These are phyloP conservation scores for Echiichthys vipera DNA, from an alignment of 2,797 vertebrate species.

Conservation along the genomic window DNA sequence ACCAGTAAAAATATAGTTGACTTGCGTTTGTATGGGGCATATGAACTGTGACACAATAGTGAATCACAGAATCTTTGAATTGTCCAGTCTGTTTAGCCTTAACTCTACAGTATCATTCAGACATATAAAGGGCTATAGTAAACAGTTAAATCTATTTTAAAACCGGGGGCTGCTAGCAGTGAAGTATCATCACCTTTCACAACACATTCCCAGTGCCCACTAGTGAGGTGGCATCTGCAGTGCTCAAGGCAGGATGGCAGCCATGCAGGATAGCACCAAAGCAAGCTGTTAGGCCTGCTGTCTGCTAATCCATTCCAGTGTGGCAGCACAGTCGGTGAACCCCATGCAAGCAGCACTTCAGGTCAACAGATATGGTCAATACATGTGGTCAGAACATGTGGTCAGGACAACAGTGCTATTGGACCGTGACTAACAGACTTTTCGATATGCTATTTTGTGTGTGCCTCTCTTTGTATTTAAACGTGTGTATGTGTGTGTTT, in stretches of 20 bases:
- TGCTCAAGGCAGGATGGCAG: slow-evolving; percentile 84
- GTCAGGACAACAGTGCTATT: slow-evolving; percentile 68
- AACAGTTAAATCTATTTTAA: slow-evolving; percentile 42
- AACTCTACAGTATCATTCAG: slow-evolving; percentile 1
- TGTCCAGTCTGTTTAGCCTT: background rate
- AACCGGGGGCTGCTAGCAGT: slow-evolving; percentile 32
- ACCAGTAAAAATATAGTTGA: slow-evolving; percentile 54
- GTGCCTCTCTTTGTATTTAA: background rate
- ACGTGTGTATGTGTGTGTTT: background rate
- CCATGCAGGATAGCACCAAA: slow-evolving; percentile 74
- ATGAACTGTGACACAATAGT: slow-evolving; percentile 37
- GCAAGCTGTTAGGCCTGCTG: slow-evolving; percentile 86
- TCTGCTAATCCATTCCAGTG: slow-evolving; percentile 82
- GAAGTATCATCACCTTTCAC: slow-evolving; percentile 67
- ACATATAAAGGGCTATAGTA: slow-evolving; percentile 29
- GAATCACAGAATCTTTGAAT: slow-evolving; percentile 7
- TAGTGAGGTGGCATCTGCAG: slow-evolving; percentile 84
- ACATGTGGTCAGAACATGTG: slow-evolving; percentile 81
- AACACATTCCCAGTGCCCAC: slow-evolving; percentile 70
- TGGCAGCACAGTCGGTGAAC: slow-evolving; percentile 68
- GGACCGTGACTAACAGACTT: slow-evolving; percentile 70
- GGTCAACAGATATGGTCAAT: slow-evolving; percentile 80
- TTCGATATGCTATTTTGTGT: slow-evolving; percentile 21
- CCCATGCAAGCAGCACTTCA: slow-evolving; percentile 68
- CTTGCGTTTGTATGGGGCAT: slow-evolving; percentile 15